Percentiles rank a stretch among this genome's conserved stretches.
Conservation (phyloP, 2,888 invertebrate genomes). For the Biston stratarius region DNA sequence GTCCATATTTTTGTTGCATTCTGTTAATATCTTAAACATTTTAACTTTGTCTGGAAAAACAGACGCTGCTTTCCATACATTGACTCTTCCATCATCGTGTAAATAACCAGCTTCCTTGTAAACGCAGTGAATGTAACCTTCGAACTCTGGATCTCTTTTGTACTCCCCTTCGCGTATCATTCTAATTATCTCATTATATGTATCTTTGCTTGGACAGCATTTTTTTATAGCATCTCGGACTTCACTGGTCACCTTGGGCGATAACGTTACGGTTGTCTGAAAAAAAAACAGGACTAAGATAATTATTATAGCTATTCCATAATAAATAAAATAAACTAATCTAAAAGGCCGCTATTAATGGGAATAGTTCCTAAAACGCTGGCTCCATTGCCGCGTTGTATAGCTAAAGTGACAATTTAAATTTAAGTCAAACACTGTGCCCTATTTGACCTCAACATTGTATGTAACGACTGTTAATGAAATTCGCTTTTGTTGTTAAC, state of each 20-base stretch:
- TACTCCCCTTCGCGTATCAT: not conserved
- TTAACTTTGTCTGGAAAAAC: conserved; percentile 5
- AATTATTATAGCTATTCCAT: not conserved
- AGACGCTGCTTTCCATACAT: not conserved
- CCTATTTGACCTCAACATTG: too few relatives aligned
- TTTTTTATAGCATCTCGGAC: not conserved
- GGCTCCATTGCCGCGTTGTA: too few relatives aligned
- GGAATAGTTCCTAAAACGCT: too few relatives aligned
- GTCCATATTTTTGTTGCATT: not conserved
- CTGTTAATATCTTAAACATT: conserved; percentile 3
- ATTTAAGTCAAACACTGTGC: too few relatives aligned
- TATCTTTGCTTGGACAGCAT: not conserved
- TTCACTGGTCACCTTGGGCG: not conserved
- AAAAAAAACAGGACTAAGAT: not conserved
- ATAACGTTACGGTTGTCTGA: not conserved
- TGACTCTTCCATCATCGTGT: conserved; percentile 1
- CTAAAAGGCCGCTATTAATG: too few relatives aligned
- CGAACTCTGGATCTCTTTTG: not conserved
- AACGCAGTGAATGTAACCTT: not conserved
- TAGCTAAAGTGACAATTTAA: too few relatives aligned
- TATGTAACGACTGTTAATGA: too few relatives aligned
- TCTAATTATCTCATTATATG: not conserved
- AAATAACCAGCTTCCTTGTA: not conserved
- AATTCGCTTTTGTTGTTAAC: too few relatives aligned
- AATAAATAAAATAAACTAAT: too few relatives aligned